Conservation (phyloP, 1,140 invertebrate genomes). For the Zaprionus camerounensis region DNA sequence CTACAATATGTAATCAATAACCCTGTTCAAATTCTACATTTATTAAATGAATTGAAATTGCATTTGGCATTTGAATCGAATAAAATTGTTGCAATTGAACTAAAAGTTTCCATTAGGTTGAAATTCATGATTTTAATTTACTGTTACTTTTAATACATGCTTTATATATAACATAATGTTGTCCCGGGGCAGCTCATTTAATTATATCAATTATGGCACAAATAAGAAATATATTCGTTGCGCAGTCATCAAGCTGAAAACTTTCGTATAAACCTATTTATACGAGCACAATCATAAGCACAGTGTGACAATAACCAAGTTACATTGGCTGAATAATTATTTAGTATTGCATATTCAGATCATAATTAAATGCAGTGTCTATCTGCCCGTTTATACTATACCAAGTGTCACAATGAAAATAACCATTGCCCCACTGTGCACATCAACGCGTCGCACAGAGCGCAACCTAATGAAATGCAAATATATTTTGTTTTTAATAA, state of each 20-base stretch:
- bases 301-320: not conserved
- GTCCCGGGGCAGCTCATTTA: not conserved
- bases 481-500: conserved; percentile 48
- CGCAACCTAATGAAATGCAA: conserved; percentile 46
- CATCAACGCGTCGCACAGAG: not conserved
- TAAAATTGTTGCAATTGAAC: conserved; percentile 15
- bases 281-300: not conserved
- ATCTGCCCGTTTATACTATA: no score
- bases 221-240: not conserved
- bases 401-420: no score
- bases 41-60: not conserved
- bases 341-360: no score
- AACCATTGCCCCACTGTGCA: conserved; percentile 13
- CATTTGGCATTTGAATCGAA: not conserved
- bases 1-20: not conserved
- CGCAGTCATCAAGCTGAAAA: conserved; percentile 8
- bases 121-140: not conserved
- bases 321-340: no score
- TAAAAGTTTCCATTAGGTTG: not conserved
- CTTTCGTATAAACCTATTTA: not conserved
- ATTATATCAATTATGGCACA: conserved; percentile 4
- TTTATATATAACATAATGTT: not conserved
- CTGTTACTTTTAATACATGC: not conserved
- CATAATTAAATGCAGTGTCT: no score
- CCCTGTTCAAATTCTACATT: not conserved